Evolutionary conservation across 2,113 vertebrate species (phyloP).

Genomic region (Meles meles): DNA sequence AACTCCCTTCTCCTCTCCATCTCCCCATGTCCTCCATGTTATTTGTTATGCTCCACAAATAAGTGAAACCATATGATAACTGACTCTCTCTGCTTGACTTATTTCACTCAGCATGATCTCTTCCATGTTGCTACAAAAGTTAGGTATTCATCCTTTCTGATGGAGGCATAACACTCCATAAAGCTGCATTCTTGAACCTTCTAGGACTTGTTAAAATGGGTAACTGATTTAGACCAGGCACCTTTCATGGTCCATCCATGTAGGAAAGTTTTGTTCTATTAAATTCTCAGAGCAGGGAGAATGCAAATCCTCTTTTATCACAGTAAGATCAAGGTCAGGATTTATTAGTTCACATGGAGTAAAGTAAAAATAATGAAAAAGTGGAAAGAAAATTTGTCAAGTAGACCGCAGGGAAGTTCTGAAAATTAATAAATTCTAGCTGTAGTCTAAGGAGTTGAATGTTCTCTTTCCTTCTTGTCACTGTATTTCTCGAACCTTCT

Average conservation of each 20-base stretch:
- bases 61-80: too few species aligned
- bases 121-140: too few species aligned
- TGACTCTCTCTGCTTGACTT: too few species aligned
- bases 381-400: background rate
- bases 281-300: background rate
- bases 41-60: too few species aligned
- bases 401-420: background rate
- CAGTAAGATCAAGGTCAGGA: background rate
- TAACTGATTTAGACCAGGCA: background rate
- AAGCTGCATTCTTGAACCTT: background rate
- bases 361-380: background rate
- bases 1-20: too few species aligned
- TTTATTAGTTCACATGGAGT: background rate
- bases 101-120: too few species aligned
- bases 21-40: too few species aligned
- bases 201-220: background rate
- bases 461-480: background rate
- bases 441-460: background rate
- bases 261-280: background rate
- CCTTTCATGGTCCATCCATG: background rate
- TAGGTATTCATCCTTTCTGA: too few species aligned
- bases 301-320: background rate
- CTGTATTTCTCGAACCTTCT: background rate
- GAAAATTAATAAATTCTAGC: conserved; percentile 3
- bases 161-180: too few species aligned